These are phyloP conservation scores for Noctua comes DNA, from an alignment of 2,888 invertebrate species.

Conservation along the genomic window DNA sequence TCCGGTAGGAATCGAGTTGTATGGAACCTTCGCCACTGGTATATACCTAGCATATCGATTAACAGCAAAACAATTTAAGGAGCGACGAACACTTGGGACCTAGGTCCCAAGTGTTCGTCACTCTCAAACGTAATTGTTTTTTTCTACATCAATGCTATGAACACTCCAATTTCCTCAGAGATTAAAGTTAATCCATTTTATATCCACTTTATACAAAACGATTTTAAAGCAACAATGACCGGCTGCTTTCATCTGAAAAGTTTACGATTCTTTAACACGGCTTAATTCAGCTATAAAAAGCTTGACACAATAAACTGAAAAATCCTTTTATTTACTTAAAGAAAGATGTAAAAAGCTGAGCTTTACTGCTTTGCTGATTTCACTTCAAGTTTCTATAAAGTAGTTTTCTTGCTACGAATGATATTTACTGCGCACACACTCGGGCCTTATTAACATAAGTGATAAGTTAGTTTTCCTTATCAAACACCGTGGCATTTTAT, in stretches of 20 bases:
- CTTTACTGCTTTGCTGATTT: conserved; percentile 23
- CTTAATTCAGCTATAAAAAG: conserved; percentile 54
- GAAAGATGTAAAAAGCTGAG: conserved; percentile 22
- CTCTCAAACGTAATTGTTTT: neutral
- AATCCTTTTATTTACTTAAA: conserved; percentile 31
- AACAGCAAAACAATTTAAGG: neutral
- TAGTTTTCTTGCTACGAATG: conserved; percentile 10
- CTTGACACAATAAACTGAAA: conserved; percentile 51
- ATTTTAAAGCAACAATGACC: conserved; percentile 44
- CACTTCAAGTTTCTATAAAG: conserved; percentile 1
- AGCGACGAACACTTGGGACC: too few species aligned
- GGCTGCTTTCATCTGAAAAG: conserved; percentile 48
- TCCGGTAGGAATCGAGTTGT: too few species aligned
- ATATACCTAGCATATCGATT: neutral
- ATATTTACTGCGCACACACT: conserved; percentile 42
- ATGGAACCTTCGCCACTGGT: too few species aligned
- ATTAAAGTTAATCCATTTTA: conserved; percentile 52
- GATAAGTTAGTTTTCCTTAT: conserved; percentile 63
- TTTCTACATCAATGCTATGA: conserved; percentile 22
- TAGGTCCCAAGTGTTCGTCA: neutral
- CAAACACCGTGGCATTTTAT: conserved; percentile 63
- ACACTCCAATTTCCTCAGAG: conserved; percentile 42
- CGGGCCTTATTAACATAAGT: conserved; percentile 46
- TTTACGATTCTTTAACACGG: conserved; percentile 59
- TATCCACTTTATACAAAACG: conserved; percentile 51